These are phyloP conservation scores for Amblyraja radiata DNA, from an alignment of 2,797 vertebrate genomes.

Conservation along the genomic window DNA sequence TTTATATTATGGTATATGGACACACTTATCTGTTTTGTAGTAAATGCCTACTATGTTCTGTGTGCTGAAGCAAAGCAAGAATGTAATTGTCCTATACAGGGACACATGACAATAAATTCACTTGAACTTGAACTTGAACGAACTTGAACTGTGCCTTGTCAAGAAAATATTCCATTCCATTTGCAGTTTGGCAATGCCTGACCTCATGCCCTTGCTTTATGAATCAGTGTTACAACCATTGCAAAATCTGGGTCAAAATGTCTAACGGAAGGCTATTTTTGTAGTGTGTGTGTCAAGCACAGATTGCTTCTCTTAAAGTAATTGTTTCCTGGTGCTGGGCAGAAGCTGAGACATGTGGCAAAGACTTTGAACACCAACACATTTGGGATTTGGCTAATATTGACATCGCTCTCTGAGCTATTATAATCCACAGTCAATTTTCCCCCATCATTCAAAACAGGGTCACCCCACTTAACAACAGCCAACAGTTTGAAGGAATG, in stretches of 20 bases:
- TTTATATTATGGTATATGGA: too few relatives aligned
- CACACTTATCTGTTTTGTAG: too few relatives aligned
- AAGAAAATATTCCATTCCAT: too few relatives aligned
- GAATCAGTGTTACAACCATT: neutral
- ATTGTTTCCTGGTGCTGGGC: neutral
- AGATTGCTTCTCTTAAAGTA: neutral
- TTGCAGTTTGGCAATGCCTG: too few relatives aligned
- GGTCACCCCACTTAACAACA: neutral
- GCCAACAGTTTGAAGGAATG: neutral
- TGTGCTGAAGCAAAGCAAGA: too few relatives aligned
- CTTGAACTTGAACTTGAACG: too few relatives aligned
- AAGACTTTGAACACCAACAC: neutral
- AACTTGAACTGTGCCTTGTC: too few relatives aligned
- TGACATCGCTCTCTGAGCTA: neutral
- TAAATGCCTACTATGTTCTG: too few relatives aligned
- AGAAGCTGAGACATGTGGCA: neutral
- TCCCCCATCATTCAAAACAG: neutral
- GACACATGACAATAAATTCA: too few relatives aligned
- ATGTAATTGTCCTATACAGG: too few relatives aligned
- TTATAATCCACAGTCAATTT: neutral
- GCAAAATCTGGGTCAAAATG: neutral
- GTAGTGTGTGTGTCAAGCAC: neutral
- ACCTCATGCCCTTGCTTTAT: neutral
- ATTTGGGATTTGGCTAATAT: neutral
- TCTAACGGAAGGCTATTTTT: neutral